These are phyloP conservation scores for Poeciliopsis retropinna DNA, from an alignment of 2,113 vertebrate species.

Conservation along the genomic window DNA sequence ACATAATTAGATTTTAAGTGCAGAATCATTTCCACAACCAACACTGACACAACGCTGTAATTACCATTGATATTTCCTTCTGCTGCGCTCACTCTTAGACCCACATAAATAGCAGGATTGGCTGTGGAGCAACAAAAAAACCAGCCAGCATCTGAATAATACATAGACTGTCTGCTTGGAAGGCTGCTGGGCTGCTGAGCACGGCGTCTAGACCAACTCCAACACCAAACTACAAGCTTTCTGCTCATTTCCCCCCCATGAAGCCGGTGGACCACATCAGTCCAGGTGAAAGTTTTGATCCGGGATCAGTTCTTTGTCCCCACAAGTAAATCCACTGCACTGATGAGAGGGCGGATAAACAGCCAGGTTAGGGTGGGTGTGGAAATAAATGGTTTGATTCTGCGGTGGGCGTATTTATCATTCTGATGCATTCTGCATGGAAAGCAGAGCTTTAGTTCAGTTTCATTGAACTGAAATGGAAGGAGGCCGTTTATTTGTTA, in stretches of 20 bases:
- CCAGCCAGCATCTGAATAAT: slow-evolving; percentile 65
- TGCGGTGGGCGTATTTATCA: slow-evolving; percentile 20
- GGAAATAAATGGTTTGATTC: slow-evolving; percentile 14
- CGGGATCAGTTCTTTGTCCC: neutral
- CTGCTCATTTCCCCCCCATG: neutral
- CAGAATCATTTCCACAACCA: neutral
- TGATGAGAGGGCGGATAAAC: slow-evolving; percentile 34
- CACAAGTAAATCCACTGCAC: slow-evolving; percentile 19
- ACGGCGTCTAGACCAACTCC: slow-evolving; percentile 41
- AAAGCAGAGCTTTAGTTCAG: neutral
- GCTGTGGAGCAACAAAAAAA: slow-evolving; percentile 32
- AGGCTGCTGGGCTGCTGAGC: slow-evolving; percentile 39
- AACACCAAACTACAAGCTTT: slow-evolving; percentile 1
- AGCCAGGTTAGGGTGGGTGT: slow-evolving; percentile 2
- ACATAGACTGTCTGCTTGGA: slow-evolving; percentile 51
- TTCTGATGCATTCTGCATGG: slow-evolving; percentile 6
- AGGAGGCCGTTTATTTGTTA: no score
- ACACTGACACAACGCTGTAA: neutral
- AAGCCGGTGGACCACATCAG: slow-evolving; percentile 10
- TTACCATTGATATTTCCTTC: slow-evolving; percentile 20
- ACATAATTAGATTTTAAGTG: slow-evolving; percentile 4
- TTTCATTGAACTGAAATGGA: slow-evolving; percentile 4
- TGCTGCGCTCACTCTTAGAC: neutral
- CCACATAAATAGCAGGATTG: slow-evolving; percentile 39
- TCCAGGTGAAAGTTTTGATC: slow-evolving; percentile 28